These are phyloP conservation scores for Mantis religiosa DNA, from an alignment of 2,888 invertebrate species.

Conservation along the genomic window DNA sequence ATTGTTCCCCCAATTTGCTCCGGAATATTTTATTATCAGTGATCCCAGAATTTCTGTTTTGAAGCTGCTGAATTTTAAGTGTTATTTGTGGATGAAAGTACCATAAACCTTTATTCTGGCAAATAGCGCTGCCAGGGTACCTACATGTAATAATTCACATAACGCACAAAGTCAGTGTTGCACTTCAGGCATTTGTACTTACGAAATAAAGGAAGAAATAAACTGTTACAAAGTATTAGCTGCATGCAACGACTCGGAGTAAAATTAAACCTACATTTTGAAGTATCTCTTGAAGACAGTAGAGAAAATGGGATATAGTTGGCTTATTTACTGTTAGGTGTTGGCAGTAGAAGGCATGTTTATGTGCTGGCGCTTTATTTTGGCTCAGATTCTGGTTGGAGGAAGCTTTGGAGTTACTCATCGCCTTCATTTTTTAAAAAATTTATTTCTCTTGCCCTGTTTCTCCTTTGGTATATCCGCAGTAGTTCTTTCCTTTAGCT, in stretches of 20 bases:
- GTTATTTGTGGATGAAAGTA: no score
- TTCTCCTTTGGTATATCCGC: not conserved
- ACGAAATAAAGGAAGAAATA: not conserved
- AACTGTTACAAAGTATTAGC: not conserved
- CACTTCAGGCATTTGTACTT: not conserved
- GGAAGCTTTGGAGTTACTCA: not conserved
- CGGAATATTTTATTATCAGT: no score
- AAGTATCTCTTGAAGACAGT: not conserved
- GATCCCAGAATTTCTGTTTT: no score
- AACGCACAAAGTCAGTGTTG: no score
- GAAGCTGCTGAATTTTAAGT: no score
- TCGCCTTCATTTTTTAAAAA: not conserved
- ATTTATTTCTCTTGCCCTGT: not conserved
- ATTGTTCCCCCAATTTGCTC: no score
- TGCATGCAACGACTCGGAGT: not conserved
- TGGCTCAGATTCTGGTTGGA: not conserved
- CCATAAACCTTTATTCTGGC: no score
- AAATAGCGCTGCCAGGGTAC: no score
- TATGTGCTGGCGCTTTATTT: not conserved
- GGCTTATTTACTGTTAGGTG: not conserved
- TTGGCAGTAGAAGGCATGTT: not conserved
- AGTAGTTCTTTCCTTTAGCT: not conserved
- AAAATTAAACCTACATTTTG: not conserved
- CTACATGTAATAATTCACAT: no score
- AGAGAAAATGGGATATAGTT: not conserved